phyloP scores from a whole-genome alignment of 2,113 vertebrate genomes.

The Eurystomus gularis region DNA sequence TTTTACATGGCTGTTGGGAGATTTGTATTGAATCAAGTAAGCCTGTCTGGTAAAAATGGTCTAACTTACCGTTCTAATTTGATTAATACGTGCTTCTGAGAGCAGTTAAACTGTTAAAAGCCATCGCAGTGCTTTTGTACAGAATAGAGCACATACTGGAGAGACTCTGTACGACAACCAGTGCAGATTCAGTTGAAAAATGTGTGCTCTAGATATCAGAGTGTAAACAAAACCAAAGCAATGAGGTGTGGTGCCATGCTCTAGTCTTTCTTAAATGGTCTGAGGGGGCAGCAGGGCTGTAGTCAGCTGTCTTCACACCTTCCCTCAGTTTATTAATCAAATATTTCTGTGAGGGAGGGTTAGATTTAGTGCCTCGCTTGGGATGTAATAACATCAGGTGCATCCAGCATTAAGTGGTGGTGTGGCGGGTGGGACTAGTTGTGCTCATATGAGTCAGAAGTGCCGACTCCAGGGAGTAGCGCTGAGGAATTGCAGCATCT shows the following conservation, averaged over 20 bases:
- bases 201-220: neutral
- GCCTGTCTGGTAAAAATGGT: neutral
- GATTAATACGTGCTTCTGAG: neutral
- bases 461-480: neutral
- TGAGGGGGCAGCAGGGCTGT: neutral
- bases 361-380: neutral
- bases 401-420: neutral
- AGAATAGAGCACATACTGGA: neutral
- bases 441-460: neutral
- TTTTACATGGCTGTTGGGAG: neutral
- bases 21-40: neutral
- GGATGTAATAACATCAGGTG: neutral
- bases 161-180: neutral
- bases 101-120: neutral
- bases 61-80: neutral
- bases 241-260: neutral
- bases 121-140: neutral
- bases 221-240: neutral
- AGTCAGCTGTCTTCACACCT: neutral
- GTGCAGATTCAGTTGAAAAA: neutral
- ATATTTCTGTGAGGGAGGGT: neutral
- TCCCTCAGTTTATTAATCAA: neutral
- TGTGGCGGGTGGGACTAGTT: slow-evolving; percentile 11
- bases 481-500: neutral
- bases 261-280: neutral